Conservation (phyloP, 2,888 invertebrate genomes). For the Coelinius sp. region DNA sequence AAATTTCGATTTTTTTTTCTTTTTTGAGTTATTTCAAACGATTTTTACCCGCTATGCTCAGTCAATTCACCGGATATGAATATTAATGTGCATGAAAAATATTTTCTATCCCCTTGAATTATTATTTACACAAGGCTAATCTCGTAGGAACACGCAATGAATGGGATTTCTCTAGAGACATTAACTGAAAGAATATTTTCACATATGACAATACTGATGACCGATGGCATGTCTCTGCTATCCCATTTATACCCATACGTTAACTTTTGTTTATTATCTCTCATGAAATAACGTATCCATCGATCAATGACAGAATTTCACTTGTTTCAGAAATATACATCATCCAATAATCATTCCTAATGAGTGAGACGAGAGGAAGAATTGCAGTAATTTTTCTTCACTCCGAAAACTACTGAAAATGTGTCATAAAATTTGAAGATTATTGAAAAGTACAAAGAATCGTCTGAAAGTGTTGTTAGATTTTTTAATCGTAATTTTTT, state of each 20-base stretch:
- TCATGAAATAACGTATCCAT: constrained; percentile 56
- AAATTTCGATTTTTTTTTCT: not conserved
- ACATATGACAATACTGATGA: constrained; percentile 61
- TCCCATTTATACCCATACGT: constrained; percentile 17
- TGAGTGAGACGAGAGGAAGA: constrained; percentile 28
- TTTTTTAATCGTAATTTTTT: no score
- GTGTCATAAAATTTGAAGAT: no score
- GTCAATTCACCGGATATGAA: no score
- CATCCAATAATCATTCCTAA: not conserved
- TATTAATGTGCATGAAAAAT: not conserved
- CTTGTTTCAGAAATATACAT: not conserved
- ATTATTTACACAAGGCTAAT: constrained; percentile 1
- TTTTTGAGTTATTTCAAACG: not conserved
- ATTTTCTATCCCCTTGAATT: not conserved
- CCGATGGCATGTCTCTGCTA: constrained; percentile 52
- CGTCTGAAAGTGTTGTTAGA: no score
- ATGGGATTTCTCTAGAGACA: constrained; percentile 4
- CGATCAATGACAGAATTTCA: constrained; percentile 53
- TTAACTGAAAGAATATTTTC: constrained; percentile 24
- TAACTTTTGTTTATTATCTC: constrained; percentile 62
- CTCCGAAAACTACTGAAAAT: constrained; percentile 44
- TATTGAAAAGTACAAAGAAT: no score
- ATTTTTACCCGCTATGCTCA: not conserved
- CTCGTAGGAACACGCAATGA: not conserved
- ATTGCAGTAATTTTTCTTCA: constrained; percentile 3